These are phyloP conservation scores for Maniola jurtina DNA, from an alignment of 1,140 invertebrate genomes.

Conservation along the genomic window DNA sequence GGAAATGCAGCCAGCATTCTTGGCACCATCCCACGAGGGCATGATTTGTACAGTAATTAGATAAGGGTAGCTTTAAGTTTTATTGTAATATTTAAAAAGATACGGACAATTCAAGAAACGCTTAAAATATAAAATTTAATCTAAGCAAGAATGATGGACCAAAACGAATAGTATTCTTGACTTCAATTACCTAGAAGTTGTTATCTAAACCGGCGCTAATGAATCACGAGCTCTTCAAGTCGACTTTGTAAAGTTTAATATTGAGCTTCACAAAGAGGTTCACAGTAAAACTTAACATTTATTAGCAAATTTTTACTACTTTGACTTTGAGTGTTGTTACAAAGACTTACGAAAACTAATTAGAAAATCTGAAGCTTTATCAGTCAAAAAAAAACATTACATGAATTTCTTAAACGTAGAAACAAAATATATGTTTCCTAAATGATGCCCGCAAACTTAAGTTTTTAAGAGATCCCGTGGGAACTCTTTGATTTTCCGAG, in stretches of 20 bases:
- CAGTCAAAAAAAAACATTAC: slow-evolving; percentile 8
- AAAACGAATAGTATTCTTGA: slow-evolving; percentile 36
- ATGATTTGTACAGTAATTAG: too few relatives aligned
- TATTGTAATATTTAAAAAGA: too few relatives aligned
- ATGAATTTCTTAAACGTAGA: too few relatives aligned
- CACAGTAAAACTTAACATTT: not conserved
- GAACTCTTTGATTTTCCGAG: not conserved
- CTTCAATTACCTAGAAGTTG: slow-evolving; percentile 30
- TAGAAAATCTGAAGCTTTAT: too few relatives aligned
- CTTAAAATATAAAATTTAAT: slow-evolving; percentile 16
- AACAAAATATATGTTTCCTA: too few relatives aligned
- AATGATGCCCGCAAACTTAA: too few relatives aligned
- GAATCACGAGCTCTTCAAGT: slow-evolving; percentile 18
- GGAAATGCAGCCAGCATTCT: too few relatives aligned
- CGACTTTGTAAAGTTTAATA: slow-evolving; percentile 9
- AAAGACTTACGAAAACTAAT: too few relatives aligned
- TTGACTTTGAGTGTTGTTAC: slow-evolving; percentile 7
- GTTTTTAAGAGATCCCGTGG: too few relatives aligned
- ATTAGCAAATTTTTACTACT: slow-evolving; percentile 1
- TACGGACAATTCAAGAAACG: too few relatives aligned
- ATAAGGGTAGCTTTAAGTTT: too few relatives aligned
- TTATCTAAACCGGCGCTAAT: slow-evolving; percentile 23
- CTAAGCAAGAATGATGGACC: slow-evolving; percentile 40
- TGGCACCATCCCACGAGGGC: too few relatives aligned
- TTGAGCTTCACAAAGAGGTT: slow-evolving; percentile 9